These are phyloP conservation scores for Trissolcus brochymenae DNA, from an alignment of 2,888 invertebrate species.

Conservation along the genomic window DNA sequence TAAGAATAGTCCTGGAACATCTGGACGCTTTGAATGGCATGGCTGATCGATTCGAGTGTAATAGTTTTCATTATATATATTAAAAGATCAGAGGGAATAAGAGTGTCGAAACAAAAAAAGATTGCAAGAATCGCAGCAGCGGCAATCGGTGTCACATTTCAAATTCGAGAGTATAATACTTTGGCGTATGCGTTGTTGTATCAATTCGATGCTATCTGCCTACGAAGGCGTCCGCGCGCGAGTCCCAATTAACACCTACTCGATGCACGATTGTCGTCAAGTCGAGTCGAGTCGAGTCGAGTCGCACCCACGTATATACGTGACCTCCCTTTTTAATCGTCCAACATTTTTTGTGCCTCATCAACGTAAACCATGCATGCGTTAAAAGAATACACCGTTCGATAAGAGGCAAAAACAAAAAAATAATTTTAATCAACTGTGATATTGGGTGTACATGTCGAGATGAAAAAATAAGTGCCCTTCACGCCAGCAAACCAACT, in stretches of 20 bases:
- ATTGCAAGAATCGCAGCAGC: slow-evolving; percentile 27
- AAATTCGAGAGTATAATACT: slow-evolving; percentile 51
- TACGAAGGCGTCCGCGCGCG: slow-evolving; percentile 54
- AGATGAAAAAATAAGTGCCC: too few relatives aligned
- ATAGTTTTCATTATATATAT: too few relatives aligned
- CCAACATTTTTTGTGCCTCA: slow-evolving; percentile 31
- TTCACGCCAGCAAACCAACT: too few relatives aligned
- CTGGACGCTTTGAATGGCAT: too few relatives aligned
- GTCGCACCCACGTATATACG: slow-evolving; percentile 40
- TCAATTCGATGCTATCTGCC: slow-evolving; percentile 53
- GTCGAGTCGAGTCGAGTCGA: too few relatives aligned
- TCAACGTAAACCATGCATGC: slow-evolving; percentile 35
- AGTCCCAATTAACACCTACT: slow-evolving; percentile 60
- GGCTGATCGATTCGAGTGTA: too few relatives aligned
- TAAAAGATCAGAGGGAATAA: too few relatives aligned
- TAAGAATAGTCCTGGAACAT: too few relatives aligned
- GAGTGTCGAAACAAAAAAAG: background rate
- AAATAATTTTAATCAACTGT: too few relatives aligned
- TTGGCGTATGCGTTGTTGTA: slow-evolving; percentile 27
- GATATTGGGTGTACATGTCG: too few relatives aligned
- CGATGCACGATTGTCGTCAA: slow-evolving; percentile 43
- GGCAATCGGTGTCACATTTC: slow-evolving; percentile 51
- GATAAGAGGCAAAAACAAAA: too few relatives aligned
- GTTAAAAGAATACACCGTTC: too few relatives aligned
- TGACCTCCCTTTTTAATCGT: slow-evolving; percentile 55